Evolutionary conservation across 2,797 vertebrate genomes (phyloP).

Genomic region (Podarcis siculus): DNA sequence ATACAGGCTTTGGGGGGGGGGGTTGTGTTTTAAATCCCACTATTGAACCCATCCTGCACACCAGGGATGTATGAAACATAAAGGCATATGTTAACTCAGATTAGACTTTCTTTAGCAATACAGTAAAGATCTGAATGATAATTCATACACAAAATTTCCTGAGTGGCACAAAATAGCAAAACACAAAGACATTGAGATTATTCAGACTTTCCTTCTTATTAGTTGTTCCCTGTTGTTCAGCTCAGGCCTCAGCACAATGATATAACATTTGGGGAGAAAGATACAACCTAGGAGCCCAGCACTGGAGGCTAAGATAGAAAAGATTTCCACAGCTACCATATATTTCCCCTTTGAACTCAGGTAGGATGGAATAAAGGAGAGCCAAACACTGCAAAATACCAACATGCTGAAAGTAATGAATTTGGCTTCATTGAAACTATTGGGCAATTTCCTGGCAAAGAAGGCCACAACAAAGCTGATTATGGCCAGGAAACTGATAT

Average conservation of each 20-base stretch:
- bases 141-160: not conserved
- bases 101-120: too few relatives aligned
- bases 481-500: not conserved
- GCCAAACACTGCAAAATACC: conserved; percentile 17
- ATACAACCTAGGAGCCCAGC: not conserved
- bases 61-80: too few relatives aligned
- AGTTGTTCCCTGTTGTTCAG: conserved; percentile 5
- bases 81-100: too few relatives aligned
- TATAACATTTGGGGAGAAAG: conserved; percentile 2
- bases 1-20: too few relatives aligned
- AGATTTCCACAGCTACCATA: conserved; percentile 2
- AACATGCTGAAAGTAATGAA: conserved; percentile 21
- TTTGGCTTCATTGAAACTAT: conserved; percentile 16
- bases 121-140: too few relatives aligned
- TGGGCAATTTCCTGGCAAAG: not conserved
- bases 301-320: conserved; percentile 13
- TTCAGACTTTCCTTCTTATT: not conserved
- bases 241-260: not conserved
- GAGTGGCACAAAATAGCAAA: too few relatives aligned
- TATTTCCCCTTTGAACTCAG: conserved; percentile 4
- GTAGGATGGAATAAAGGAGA: conserved; percentile 1
- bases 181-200: not conserved
- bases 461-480: not conserved
- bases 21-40: too few relatives aligned
- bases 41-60: too few relatives aligned